Base-by-base conservation (phyloP, 2,113 vertebrate genomes). In the Aramus guarauna region DNA sequence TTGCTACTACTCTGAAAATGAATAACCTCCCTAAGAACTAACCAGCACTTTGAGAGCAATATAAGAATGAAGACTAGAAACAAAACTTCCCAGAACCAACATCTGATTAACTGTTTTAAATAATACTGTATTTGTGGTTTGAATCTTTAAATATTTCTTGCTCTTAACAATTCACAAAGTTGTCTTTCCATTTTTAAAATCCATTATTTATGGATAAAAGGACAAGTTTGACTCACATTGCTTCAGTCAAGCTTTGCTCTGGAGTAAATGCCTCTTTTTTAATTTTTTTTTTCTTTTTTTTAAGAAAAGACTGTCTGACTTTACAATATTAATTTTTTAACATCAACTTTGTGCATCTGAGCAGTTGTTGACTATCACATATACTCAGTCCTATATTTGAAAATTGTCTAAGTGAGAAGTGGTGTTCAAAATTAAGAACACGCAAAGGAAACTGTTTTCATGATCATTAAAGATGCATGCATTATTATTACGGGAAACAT, bases 401-500 rank as follows among this genome's bases (percentile, higher is more conserved):
- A 58, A 92, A 73, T 37, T 71, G 93, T 94, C 21, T 90, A 77
- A 53, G 43, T 72, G 68, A 56, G 30, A 85, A 68, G 6, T 69
- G 58, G 50, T 72, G 63, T 62, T 73, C 53, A 94, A 88, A 79
- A 75, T 56, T n/a, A 93, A 94, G 82, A 94, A 91, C 48, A 81
- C 92, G 75, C 62, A 77, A 94, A 17, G 6, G 86, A 96, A 97
- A 53, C 78, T 30, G 20, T 82, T 92, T 87, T 79, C 36, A 69
- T 5, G 3, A 77, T 63, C 87, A 96, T 94, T 90, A 90, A 96
- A 93, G 91, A 97, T 90, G 75, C 66, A 95, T 90, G 72, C 56
- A 82, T 72, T 81, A 91, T 96, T 96, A 94, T 90, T 96, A 92
- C 3, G 26, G n/a, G 27, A 68, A 95, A 94, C 68, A 85, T 77